Evolutionary conservation across 2,888 invertebrate genomes (phyloP), one percentile per base, ranked within the genome.

Genomic region (Calephelis perditalis): DNA sequence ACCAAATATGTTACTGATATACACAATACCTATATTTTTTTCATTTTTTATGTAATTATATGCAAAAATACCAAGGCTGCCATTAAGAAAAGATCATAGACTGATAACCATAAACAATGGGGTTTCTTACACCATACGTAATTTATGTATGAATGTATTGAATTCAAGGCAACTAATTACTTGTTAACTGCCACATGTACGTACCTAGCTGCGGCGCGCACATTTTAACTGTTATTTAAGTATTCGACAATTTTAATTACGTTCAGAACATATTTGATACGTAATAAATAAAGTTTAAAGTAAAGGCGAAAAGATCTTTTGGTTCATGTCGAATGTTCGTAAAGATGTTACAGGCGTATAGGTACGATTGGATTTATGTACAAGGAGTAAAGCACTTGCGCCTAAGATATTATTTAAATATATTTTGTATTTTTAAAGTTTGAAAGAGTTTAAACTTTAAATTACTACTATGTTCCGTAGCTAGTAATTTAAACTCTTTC

Each of bases 11-110:
- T 12, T n/a, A 49, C 49, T 12, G 12, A 26, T 36, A 43, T 12
- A 43, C 36, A 54, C 11, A 45, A 54, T 44, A 3, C 1, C 26
- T 26, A 59, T 59, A 54, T 35, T 35, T 54, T 59, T 58, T 49
- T 43, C 26, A 35, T 52, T 35, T 44, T 47, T 56, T n/a, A 49
- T 46, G 47, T 63, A 58, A 57, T 52, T 46, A 57, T 61, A 67
- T 67, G 64, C 61, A 63, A 66, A 68, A 65, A 63, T 49, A 58
- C 62, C 58, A 69, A 65, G 63, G 59, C 57, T 56, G 57, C 71
- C 70, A 71, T 75, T 74, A 75, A 68, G 65, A 64, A 70, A 68
- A 76, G 71, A 76, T 76, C 70, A 73, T 64, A 76, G 71, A 71
- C 64, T 57, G 65, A 72, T 72, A 68, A 68, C 64, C 54, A 65